A percentile compares a stretch with the other conserved stretches of the same genome.
Evolutionary conservation across 2,113 vertebrate species (phyloP).

Genomic region (Neotragus pygmaeus): DNA sequence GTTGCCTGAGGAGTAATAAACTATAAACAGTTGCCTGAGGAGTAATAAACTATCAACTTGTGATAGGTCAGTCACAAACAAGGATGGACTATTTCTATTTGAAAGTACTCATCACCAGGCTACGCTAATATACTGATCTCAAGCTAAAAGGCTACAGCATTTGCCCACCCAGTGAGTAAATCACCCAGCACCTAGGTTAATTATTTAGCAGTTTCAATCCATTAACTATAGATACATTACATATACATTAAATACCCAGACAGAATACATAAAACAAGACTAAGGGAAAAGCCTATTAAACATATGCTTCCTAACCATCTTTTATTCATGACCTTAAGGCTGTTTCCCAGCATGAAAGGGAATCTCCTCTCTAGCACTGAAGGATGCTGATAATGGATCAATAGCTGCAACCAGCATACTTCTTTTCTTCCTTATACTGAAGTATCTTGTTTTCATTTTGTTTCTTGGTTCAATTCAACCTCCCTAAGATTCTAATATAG

Average conservation of each 20-base stretch:
- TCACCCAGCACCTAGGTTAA: slow-evolving; percentile 7
- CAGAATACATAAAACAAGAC: slow-evolving; percentile 18
- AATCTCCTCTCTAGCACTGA: neutral
- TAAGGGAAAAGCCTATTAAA: slow-evolving; percentile 15
- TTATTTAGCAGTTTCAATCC: slow-evolving; percentile 47
- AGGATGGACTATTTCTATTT: neutral
- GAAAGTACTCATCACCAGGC: neutral
- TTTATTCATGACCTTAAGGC: slow-evolving; percentile 18
- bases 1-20: neutral
- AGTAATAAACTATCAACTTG: neutral
- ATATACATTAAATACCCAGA: slow-evolving; percentile 35
- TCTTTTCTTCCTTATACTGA: neutral
- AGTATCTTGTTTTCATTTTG: neutral
- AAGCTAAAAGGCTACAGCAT: neutral
- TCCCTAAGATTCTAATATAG: neutral
- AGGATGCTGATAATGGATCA: neutral
- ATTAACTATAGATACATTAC: slow-evolving; percentile 43
- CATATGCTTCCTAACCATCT: neutral
- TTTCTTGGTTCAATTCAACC: neutral
- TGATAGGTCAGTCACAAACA: neutral
- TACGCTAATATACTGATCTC: neutral
- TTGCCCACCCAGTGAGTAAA: neutral
- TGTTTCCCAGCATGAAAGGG: neutral
- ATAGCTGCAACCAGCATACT: neutral
- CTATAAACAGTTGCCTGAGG: neutral